These are phyloP conservation scores for Philhelius pedissequus DNA, from an alignment of 2,888 invertebrate species.

Conservation along the genomic window DNA sequence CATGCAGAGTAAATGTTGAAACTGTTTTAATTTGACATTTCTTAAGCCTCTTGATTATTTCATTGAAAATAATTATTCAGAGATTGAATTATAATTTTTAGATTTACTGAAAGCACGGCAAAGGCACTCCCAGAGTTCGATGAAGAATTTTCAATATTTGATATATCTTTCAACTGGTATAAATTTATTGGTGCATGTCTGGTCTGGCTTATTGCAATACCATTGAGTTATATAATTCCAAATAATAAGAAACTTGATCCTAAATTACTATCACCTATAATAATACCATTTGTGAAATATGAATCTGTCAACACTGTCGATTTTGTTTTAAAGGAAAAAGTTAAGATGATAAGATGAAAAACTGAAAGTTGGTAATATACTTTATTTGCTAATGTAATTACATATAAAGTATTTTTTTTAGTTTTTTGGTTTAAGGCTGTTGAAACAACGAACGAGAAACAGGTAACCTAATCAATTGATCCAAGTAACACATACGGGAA, in stretches of 20 bases:
- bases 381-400: too few species aligned
- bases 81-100: background rate
- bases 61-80: background rate
- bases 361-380: background rate
- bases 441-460: too few species aligned
- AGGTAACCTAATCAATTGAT: too few species aligned
- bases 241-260: slow-evolving; percentile 67
- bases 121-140: background rate
- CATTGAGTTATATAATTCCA: slow-evolving; percentile 76
- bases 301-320: background rate
- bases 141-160: slow-evolving; percentile 74
- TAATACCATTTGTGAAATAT: background rate
- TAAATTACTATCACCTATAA: slow-evolving; percentile 55
- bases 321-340: background rate
- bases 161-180: slow-evolving; percentile 81
- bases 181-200: slow-evolving; percentile 79
- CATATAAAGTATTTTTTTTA: too few species aligned
- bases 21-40: too few species aligned
- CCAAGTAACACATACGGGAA: too few species aligned
- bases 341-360: background rate
- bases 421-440: too few species aligned
- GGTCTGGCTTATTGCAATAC: slow-evolving; percentile 79
- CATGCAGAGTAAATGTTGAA: too few species aligned
- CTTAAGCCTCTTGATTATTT: too few species aligned
- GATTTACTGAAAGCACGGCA: background rate